phyloP scores from a whole-genome alignment of 2,888 invertebrate genomes.

The Drosophila lutescens region DNA sequence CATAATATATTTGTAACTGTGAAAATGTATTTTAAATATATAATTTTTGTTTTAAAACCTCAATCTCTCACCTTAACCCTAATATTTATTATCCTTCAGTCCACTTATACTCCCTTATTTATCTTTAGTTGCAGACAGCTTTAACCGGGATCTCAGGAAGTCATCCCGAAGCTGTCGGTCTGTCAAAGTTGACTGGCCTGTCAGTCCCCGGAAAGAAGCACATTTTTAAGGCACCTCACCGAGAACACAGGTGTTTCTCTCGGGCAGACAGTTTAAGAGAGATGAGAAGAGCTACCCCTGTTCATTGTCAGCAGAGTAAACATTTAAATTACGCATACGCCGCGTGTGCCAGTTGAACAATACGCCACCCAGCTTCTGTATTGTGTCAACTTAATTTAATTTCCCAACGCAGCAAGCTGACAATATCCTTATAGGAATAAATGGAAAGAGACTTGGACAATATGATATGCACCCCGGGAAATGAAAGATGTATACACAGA shows the following conservation, averaged over 20 bases:
- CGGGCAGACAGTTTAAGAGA: slow-evolving; percentile 4
- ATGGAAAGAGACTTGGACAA: background rate
- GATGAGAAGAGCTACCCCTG: slow-evolving; percentile 5
- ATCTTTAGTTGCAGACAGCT: slow-evolving; percentile 12
- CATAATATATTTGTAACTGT: background rate
- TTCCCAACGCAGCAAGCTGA: slow-evolving; percentile 29
- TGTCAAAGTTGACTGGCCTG: slow-evolving; percentile 30
- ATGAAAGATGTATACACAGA: background rate
- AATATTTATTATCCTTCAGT: slow-evolving; percentile 3
- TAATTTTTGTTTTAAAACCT: background rate
- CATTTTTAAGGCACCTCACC: slow-evolving; percentile 27
- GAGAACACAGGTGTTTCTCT: slow-evolving; percentile 19
- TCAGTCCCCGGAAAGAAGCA: slow-evolving; percentile 18
- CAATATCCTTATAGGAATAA: slow-evolving; percentile 25
- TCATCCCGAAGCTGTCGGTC: slow-evolving; percentile 6
- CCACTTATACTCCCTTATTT: background rate
- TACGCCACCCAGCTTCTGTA: slow-evolving; percentile 15
- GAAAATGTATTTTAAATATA: too few relatives aligned
- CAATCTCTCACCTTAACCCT: background rate
- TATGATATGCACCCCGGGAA: slow-evolving; percentile 5
- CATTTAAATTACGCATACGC: slow-evolving; percentile 48
- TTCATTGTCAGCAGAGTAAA: slow-evolving; percentile 31
- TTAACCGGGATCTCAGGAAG: slow-evolving; percentile 9
- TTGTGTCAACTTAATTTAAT: slow-evolving; percentile 46
- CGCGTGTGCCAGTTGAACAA: slow-evolving; percentile 25